phyloP scores from a whole-genome alignment of 2,113 vertebrate genomes.

The Actenoides hombroni region DNA sequence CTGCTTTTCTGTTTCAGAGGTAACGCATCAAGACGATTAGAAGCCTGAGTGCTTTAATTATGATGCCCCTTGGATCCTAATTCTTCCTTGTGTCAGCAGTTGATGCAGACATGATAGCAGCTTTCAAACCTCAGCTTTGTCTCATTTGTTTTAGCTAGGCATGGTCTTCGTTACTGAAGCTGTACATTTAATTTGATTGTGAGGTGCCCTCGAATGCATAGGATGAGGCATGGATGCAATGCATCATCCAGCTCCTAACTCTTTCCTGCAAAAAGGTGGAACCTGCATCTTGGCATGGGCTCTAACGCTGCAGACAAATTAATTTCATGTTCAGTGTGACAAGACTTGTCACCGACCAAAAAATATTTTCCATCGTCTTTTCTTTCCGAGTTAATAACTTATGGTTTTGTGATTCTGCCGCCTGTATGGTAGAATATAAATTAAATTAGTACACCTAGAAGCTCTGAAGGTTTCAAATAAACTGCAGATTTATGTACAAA shows the following conservation, averaged over 20 bases:
- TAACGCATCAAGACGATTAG: not conserved
- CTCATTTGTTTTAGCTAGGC: slow-evolving; percentile 47
- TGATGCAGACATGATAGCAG: not conserved
- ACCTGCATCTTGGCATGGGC: not conserved
- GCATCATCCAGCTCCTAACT: not conserved
- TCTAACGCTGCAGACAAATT: slow-evolving; percentile 34
- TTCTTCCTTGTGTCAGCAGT: not conserved
- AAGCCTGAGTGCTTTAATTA: not conserved
- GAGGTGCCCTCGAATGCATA: not conserved
- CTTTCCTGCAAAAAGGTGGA: not conserved
- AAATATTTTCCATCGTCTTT: slow-evolving; percentile 16
- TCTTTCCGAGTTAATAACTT: slow-evolving; percentile 53
- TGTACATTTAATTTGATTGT: slow-evolving; percentile 20
- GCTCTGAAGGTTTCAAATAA: slow-evolving; percentile 11
- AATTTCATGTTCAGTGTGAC: slow-evolving; percentile 13
- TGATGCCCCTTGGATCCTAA: not conserved
- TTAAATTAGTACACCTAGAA: slow-evolving; percentile 42
- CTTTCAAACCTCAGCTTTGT: not conserved
- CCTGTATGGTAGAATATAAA: slow-evolving; percentile 41
- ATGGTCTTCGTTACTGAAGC: slow-evolving; percentile 30
- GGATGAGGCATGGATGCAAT: not conserved
- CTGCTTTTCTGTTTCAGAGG: not conserved
- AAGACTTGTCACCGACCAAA: slow-evolving; percentile 16
- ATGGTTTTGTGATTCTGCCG: slow-evolving; percentile 1
- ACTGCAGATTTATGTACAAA: slow-evolving; percentile 47